A percentile compares a stretch with the other conserved stretches of the same genome.
phyloP scores from a whole-genome alignment of 2,888 invertebrate genomes.

The Trilocha varians region DNA sequence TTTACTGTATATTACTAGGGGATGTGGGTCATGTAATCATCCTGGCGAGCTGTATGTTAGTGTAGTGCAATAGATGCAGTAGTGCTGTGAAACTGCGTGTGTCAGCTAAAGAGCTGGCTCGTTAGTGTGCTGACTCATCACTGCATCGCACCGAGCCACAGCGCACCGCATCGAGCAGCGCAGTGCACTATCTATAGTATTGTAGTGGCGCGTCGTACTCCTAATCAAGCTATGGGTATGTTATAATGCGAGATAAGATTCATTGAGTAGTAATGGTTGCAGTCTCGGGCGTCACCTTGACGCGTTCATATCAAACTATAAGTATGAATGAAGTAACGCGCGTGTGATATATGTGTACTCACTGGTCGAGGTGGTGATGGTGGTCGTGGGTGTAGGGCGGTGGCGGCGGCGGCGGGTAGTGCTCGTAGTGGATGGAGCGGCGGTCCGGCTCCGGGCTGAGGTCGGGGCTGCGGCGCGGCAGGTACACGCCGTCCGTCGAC shows the following conservation, averaged over 20 bases:
- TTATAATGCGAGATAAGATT: not conserved
- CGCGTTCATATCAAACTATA: not conserved
- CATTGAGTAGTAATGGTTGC: not conserved
- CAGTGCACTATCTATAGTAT: not conserved
- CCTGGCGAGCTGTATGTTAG: too few species aligned
- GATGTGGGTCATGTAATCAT: too few species aligned
- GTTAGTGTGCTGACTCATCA: not conserved
- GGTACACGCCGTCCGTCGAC: slow-evolving; percentile 46
- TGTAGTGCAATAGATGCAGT: too few species aligned
- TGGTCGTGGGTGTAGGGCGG: slow-evolving; percentile 45
- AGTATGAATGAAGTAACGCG: not conserved
- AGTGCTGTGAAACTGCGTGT: not conserved
- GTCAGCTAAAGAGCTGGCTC: not conserved
- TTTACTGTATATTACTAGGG: too few species aligned
- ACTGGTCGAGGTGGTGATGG: slow-evolving; percentile 49
- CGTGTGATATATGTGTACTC: slow-evolving; percentile 11
- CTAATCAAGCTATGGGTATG: not conserved
- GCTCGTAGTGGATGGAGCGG: slow-evolving; percentile 43
- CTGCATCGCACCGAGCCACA: too few species aligned
- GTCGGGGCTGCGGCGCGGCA: slow-evolving; percentile 47
- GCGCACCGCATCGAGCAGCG: too few species aligned
- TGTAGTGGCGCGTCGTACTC: not conserved
- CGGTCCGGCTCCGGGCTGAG: slow-evolving; percentile 46
- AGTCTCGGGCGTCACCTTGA: not conserved
- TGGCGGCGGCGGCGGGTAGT: slow-evolving; percentile 44